Percentiles rank a stretch among this genome's conserved stretches.
Conservation (phyloP, 1,140 invertebrate genomes). For the Dendrolimus punctatus region DNA sequence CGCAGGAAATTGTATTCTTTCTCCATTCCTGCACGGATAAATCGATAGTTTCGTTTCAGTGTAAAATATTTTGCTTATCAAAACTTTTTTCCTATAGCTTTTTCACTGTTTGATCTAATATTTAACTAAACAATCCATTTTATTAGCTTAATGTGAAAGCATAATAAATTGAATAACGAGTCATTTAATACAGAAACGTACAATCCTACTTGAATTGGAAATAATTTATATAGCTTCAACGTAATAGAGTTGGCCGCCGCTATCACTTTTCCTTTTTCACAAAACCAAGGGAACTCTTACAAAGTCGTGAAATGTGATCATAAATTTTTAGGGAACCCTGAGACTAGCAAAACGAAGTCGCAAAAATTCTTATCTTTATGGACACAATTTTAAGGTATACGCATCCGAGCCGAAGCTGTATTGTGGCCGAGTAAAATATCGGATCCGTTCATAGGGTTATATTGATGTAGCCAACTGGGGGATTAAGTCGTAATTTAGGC, state of each 20-base stretch:
- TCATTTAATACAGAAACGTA: too few species aligned
- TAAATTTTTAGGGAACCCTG: constrained; percentile 31
- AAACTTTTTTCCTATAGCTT: not conserved
- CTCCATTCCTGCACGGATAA: too few species aligned
- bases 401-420: constrained; percentile 15
- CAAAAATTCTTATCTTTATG: constrained; percentile 43
- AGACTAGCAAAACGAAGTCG: constrained; percentile 28
- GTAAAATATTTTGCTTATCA: not conserved
- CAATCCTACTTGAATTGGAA: not conserved
- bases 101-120: constrained; percentile 5
- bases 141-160: too few species aligned
- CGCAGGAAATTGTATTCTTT: too few species aligned
- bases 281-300: constrained; percentile 25
- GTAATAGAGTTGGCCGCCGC: constrained; percentile 12
- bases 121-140: not conserved
- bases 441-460: constrained; percentile 9
- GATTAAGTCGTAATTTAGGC: too few species aligned
- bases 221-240: constrained; percentile 18
- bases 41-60: too few species aligned
- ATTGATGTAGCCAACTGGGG: constrained; percentile 10
- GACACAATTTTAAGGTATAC: constrained; percentile 38
- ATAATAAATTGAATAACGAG: too few species aligned
- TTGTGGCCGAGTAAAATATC: constrained; percentile 20
- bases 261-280: constrained; percentile 20
- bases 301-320: constrained; percentile 32